These are phyloP conservation scores for Geococcyx californianus DNA, from an alignment of 2,113 vertebrate species.

Conservation along the genomic window DNA sequence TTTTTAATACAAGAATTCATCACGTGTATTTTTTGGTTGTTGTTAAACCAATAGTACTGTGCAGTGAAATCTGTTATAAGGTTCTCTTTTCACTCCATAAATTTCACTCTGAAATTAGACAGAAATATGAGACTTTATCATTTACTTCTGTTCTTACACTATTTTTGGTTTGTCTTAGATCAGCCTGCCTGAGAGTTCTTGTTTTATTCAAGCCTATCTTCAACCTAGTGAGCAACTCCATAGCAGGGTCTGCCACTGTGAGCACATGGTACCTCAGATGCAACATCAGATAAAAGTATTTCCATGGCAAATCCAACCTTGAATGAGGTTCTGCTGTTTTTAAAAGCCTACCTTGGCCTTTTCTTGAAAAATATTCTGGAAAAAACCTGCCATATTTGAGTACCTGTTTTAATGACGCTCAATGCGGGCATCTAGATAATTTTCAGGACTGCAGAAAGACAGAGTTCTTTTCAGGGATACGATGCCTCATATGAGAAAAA, in stretches of 20 bases:
- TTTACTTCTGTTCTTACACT: neutral
- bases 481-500: neutral
- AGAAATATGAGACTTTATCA: neutral
- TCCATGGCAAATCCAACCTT: neutral
- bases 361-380: neutral
- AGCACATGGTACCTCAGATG: neutral
- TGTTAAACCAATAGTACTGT: neutral
- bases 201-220: neutral
- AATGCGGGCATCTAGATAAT: neutral
- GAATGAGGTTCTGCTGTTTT: neutral
- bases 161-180: neutral
- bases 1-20: neutral
- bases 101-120: neutral
- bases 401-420: neutral
- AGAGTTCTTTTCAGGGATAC: neutral
- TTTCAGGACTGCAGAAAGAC: neutral
- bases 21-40: too few species aligned
- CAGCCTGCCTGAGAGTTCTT: neutral
- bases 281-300: neutral
- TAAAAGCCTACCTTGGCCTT: neutral
- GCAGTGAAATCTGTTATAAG: neutral
- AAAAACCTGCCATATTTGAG: neutral
- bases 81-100: neutral
- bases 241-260: neutral
- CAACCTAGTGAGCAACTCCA: neutral